Evolutionary conservation across 1,140 invertebrate genomes (phyloP).

Genomic region (Neodiprion fabricii): DNA sequence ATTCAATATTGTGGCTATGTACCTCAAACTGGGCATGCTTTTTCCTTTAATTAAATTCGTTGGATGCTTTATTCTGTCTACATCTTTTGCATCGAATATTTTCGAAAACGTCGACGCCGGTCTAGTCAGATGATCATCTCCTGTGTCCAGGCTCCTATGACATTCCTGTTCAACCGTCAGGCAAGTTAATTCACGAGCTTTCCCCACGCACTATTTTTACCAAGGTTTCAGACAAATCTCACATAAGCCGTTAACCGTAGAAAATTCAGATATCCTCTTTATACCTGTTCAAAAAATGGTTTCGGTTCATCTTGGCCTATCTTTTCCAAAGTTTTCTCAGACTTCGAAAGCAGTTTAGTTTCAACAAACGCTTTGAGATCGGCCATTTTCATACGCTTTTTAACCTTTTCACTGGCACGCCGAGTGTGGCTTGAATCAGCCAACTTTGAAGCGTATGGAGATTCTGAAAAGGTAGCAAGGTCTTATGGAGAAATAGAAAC

Average conservation of each 20-base stretch:
- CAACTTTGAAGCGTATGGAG: slow-evolving; percentile 42
- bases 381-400: slow-evolving; percentile 88
- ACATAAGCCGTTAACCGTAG: slow-evolving; percentile 44
- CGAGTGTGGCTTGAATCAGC: slow-evolving; percentile 69
- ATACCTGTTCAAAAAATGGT: slow-evolving; percentile 63
- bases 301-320: slow-evolving; percentile 81
- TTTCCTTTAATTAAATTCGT: slow-evolving; percentile 89
- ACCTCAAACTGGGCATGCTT: slow-evolving; percentile 95
- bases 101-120: slow-evolving; percentile 71
- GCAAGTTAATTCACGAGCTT: slow-evolving; percentile 9
- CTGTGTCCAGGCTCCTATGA: slow-evolving; percentile 79
- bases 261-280: slow-evolving; percentile 30
- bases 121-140: slow-evolving; percentile 72
- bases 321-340: slow-evolving; percentile 89
- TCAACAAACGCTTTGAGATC: slow-evolving; percentile 90
- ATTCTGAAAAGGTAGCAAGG: slow-evolving; percentile 50
- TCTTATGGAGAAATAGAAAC: slow-evolving; percentile 11
- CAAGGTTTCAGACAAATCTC: slow-evolving; percentile 29
- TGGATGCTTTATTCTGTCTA: slow-evolving; percentile 55
- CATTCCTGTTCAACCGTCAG: slow-evolving; percentile 66
- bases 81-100: slow-evolving; percentile 61
- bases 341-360: slow-evolving; percentile 88
- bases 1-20: slow-evolving; percentile 40
- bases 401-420: slow-evolving; percentile 79
- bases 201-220: neutral